A percentile compares a stretch with the other conserved stretches of the same genome.
phyloP scores from a whole-genome alignment of 1,140 invertebrate species.

The Papilio aristodemus region DNA sequence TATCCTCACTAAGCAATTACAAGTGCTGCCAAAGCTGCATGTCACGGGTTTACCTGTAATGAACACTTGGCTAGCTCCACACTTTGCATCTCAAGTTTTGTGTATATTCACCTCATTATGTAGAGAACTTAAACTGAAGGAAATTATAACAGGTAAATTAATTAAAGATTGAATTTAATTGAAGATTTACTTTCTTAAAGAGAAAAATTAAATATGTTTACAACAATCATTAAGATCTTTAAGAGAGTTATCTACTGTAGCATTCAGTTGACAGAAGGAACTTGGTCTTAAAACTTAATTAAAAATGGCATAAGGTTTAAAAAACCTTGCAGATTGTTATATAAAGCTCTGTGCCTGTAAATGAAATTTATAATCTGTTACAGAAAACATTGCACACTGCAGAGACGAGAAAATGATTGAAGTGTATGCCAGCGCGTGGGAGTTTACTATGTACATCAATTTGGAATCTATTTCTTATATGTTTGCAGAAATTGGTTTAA shows the following conservation, averaged over 20 bases:
- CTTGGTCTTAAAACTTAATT: too few relatives aligned
- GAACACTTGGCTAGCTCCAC: conserved; percentile 55
- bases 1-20: conserved; percentile 60
- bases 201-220: background rate
- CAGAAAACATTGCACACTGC: conserved; percentile 76
- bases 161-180: conserved; percentile 10
- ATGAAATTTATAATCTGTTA: conserved; percentile 41
- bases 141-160: conserved; percentile 60
- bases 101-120: conserved; percentile 46
- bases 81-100: conserved; percentile 54
- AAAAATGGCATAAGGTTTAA: too few relatives aligned
- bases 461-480: conserved; percentile 57
- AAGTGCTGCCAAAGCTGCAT: conserved; percentile 58
- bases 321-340: too few relatives aligned
- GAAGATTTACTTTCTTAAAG: conserved; percentile 1
- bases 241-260: too few relatives aligned
- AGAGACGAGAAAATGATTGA: conserved; percentile 69
- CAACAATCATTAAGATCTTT: too few relatives aligned
- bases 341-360: too few relatives aligned
- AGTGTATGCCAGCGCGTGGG: conserved; percentile 67
- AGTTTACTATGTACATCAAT: conserved; percentile 60
- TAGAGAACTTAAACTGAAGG: conserved; percentile 61
- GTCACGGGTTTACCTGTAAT: conserved; percentile 56
- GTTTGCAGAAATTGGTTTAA: conserved; percentile 66
- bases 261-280: too few relatives aligned